Evolutionary conservation across 2,888 invertebrate genomes (phyloP).

Genomic region (Chromoteleia sp.): DNA sequence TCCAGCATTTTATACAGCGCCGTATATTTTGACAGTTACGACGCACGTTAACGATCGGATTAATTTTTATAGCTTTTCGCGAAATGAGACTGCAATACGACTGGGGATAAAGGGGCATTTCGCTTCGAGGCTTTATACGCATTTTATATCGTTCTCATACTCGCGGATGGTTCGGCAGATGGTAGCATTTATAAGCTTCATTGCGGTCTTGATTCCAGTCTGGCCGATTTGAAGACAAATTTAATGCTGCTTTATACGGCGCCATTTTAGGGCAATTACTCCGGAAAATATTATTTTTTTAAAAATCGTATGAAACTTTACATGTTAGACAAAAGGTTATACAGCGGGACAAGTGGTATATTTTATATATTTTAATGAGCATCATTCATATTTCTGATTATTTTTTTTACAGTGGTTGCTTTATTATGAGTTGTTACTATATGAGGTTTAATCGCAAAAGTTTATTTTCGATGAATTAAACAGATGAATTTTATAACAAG

Average conservation of each 20-base stretch:
- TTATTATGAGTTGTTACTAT: too few relatives aligned
- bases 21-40: slow-evolving; percentile 80
- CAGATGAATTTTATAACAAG: too few relatives aligned
- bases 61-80: slow-evolving; percentile 80
- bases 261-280: not conserved
- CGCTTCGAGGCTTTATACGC: slow-evolving; percentile 74
- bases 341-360: too few relatives aligned
- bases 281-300: not conserved
- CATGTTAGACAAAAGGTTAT: too few relatives aligned
- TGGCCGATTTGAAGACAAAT: slow-evolving; percentile 47
- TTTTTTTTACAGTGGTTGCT: too few relatives aligned
- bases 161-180: slow-evolving; percentile 60
- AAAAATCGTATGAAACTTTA: not conserved
- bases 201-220: slow-evolving; percentile 38
- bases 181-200: slow-evolving; percentile 54
- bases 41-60: slow-evolving; percentile 79
- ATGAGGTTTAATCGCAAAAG: too few relatives aligned
- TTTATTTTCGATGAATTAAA: too few relatives aligned
- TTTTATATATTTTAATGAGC: too few relatives aligned
- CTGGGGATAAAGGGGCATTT: slow-evolving; percentile 71
- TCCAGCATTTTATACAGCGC: slow-evolving; percentile 71
- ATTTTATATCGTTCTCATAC: slow-evolving; percentile 63
- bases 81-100: slow-evolving; percentile 75
- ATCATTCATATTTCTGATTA: too few relatives aligned
- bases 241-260: slow-evolving; percentile 12